Evolutionary conservation across 2,888 invertebrate species (phyloP).

Genomic region (Pachliopta kotzebuea): DNA sequence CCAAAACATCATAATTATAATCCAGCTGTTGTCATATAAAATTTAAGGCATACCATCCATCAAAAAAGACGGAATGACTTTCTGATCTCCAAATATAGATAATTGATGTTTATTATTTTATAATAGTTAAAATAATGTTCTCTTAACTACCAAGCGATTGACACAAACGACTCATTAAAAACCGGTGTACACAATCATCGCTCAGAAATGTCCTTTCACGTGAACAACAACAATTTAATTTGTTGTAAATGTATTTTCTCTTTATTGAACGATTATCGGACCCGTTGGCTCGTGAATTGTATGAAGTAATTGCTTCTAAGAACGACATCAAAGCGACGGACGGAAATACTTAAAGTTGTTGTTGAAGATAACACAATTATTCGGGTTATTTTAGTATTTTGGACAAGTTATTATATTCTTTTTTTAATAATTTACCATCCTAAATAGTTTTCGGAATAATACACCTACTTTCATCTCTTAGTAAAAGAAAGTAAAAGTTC

Average conservation of each 20-base stretch:
- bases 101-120: neutral
- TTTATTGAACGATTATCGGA: slow-evolving; percentile 22
- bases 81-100: too few relatives aligned
- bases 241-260: slow-evolving; percentile 26
- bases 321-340: slow-evolving; percentile 12
- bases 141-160: neutral
- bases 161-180: slow-evolving; percentile 2
- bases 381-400: neutral
- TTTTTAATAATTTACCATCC: too few relatives aligned
- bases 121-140: neutral
- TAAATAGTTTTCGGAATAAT: too few relatives aligned
- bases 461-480: too few relatives aligned
- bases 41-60: too few relatives aligned
- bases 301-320: slow-evolving; percentile 21
- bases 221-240: slow-evolving; percentile 17
- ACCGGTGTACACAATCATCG: slow-evolving; percentile 11
- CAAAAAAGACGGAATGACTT: neutral
- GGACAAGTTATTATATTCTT: too few relatives aligned
- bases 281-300: slow-evolving; percentile 19
- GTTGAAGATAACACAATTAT: neutral
- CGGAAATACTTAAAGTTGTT: slow-evolving; percentile 12
- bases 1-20: too few relatives aligned
- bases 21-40: too few relatives aligned
- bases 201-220: slow-evolving; percentile 12
- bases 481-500: too few relatives aligned